Percentiles rank a stretch among this genome's conserved stretches.
Conservation (phyloP, 2,113 vertebrate species). For the Leptodactylus fuscus region DNA sequence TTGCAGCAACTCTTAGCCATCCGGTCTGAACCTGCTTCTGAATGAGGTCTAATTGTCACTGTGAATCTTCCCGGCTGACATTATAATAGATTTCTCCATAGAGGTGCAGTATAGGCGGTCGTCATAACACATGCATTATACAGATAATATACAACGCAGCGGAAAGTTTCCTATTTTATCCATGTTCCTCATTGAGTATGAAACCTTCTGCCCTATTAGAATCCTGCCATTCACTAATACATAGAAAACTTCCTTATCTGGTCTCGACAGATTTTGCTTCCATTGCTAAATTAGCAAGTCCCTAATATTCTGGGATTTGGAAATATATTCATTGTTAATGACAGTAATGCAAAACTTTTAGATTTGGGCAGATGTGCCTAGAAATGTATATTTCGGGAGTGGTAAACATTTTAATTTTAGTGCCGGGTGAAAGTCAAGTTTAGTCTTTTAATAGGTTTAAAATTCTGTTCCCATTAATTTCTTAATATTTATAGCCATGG, state of each 20-base stretch:
- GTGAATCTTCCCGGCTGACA: background rate
- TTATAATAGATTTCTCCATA: background rate
- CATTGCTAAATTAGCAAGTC: conserved; percentile 4
- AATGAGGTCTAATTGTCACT: background rate
- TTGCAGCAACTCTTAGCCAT: background rate
- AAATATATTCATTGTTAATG: conserved; percentile 25
- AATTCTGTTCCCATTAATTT: no score
- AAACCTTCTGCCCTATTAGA: conserved; percentile 9
- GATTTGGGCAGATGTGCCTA: background rate
- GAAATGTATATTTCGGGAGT: background rate
- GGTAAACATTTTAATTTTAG: background rate
- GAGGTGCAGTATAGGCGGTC: background rate
- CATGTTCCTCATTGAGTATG: background rate
- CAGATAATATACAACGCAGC: conserved; percentile 5
- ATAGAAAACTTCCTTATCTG: conserved; percentile 22
- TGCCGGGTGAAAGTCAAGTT: background rate
- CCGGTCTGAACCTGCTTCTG: background rate
- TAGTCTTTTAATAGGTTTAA: background rate
- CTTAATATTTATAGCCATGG: no score
- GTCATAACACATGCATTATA: conserved; percentile 12
- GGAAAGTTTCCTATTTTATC: conserved; percentile 16
- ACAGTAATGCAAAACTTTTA: background rate
- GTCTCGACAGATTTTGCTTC: conserved; percentile 2
- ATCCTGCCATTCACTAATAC: background rate
- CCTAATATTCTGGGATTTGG: background rate